Evolutionary conservation across 2,113 vertebrate species (phyloP), one percentile per base, ranked within the genome.

Genomic region (Phylloscopus trochilus): DNA sequence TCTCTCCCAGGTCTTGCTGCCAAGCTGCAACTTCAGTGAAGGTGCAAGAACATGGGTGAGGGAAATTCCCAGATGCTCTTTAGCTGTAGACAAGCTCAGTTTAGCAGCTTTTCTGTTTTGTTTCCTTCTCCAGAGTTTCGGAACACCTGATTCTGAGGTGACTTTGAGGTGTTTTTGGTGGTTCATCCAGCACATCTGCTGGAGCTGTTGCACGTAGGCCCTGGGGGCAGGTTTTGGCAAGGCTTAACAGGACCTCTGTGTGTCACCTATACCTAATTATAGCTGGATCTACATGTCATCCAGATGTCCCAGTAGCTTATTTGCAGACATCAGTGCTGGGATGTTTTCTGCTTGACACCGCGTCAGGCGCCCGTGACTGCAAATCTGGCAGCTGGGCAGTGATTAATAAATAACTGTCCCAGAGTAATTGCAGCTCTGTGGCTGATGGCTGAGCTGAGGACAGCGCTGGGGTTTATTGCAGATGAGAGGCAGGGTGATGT

Each of bases 351-450:
- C 75, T 62, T 93, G 79, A 86, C 64, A 58, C 37, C 13, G 2
- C 63, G 13, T 72, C 76, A 55, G 15, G 63, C 28, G 26, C 22
- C 72, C 0, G 4, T 55, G 72, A 15, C 76, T 75, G 60, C 75
- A 89, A 94, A 96, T 81, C 92, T 96, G 91, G 75, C 85, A 95
- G 93, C 51, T 92, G 93, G 82, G 74, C 76, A 39, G 14, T 16
- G 66, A 53, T 80, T 90, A 83, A 92, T 96, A 68, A 94, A 81
- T 90, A 75, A 52, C 68, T 80, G 87, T 88, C 87, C 55, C 83
- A 19, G 3, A 60, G 64, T 90, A 95, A 95, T 83, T 83, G 72
- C 68, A 59, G 88, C 20, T 72, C 82, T 95, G 90, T 68, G 55
- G 30, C 91, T 75, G 84, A 46, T 14, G 33, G 69, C 72, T 77